Base-by-base conservation (phyloP, 64 coral and sea anemone genomes). In the Catalaphyllia jardinei region DNA sequence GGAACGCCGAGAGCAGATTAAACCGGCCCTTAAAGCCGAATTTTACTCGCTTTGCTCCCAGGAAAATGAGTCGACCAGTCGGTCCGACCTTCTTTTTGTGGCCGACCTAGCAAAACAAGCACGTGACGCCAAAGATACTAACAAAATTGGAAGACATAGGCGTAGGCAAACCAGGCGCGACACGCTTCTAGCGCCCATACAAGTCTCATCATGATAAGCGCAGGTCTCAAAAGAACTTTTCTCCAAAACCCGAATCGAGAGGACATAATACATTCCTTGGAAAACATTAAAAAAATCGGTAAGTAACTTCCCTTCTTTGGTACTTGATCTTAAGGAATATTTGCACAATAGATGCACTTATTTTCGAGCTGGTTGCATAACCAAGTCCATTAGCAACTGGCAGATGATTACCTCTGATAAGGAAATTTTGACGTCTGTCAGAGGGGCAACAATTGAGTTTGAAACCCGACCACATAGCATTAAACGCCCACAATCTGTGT, bases 111-210 rank as follows among this genome's bases (percentile, higher is more conserved):
- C 69, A 0, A 83, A 83, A 31, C n/a, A 55, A 30, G 62, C 62
- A n/a, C 15, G 54, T 14, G 79, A 83, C 62, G 79, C 79, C 27
- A 83, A 83, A 19, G 79, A 83, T 62, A 33, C 33, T 28, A 83
- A 24, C 8, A 61, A 67, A 52, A 80, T 80, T 24, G 51, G 42
- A 83, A 83, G 62, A 61, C 27, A 25, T 62, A 19, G 50, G 57
- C 29, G 39, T 4, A 22, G 55, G 55, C 31, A 51, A 76, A 20
- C 22, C 49, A 52, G 38, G 74, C 38, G 74, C 38, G 35, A 15
- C 49, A 76, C 49, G 74, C 2, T 50, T 16, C 49, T 31, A 1
- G 6, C 38, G 74, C 74, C 74, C 49, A 6, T 20, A 3, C 39
- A 24, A 49, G 52, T 18, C 17, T 38, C 39, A 31, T 50, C 4